Percentiles rank a stretch among this genome's conserved stretches.
Conservation (phyloP, 1,140 invertebrate genomes). For the Drosophila varians region DNA sequence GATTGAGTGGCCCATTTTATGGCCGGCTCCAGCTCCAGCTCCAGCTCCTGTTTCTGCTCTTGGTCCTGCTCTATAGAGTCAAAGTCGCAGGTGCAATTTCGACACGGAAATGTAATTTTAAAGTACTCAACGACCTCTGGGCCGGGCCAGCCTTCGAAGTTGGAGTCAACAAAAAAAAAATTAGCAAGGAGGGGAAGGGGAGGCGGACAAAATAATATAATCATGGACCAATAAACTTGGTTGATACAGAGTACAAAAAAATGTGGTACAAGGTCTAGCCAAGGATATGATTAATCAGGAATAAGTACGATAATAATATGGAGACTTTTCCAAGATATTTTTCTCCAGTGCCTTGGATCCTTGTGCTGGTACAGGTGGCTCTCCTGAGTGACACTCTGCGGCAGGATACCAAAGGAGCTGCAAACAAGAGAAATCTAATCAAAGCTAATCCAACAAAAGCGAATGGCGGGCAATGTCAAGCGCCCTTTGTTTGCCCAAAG, state of each 20-base stretch:
- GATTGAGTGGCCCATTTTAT: slow-evolving; percentile 71
- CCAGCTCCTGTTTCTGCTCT: background rate
- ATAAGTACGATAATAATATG: background rate
- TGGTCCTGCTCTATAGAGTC: slow-evolving; percentile 27
- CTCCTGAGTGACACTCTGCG: slow-evolving; percentile 61
- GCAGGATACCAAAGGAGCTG: slow-evolving; percentile 33
- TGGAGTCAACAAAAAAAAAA: slow-evolving; percentile 44
- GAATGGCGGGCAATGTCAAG: slow-evolving; percentile 75
- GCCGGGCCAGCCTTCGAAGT: slow-evolving; percentile 13
- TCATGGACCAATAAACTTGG: slow-evolving; percentile 68
- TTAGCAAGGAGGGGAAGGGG: slow-evolving; percentile 35
- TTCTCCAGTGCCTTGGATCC: slow-evolving; percentile 6
- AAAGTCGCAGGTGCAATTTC: slow-evolving; percentile 75
- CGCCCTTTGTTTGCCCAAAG: slow-evolving; percentile 75
- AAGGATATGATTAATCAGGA: background rate
- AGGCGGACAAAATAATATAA: slow-evolving; percentile 54
- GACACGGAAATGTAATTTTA: slow-evolving; percentile 79
- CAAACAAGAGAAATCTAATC: slow-evolving; percentile 78
- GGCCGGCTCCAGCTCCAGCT: background rate
- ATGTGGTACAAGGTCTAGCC: too few species aligned
- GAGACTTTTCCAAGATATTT: background rate
- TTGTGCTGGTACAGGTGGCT: slow-evolving; percentile 9
- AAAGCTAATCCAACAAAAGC: slow-evolving; percentile 82
- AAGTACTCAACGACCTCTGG: slow-evolving; percentile 55
- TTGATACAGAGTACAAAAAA: background rate